Evolutionary conservation across 30 jellyfish, hydroid and myxozoan species (phyloP).

Genomic region (Aurelia coerulea): DNA sequence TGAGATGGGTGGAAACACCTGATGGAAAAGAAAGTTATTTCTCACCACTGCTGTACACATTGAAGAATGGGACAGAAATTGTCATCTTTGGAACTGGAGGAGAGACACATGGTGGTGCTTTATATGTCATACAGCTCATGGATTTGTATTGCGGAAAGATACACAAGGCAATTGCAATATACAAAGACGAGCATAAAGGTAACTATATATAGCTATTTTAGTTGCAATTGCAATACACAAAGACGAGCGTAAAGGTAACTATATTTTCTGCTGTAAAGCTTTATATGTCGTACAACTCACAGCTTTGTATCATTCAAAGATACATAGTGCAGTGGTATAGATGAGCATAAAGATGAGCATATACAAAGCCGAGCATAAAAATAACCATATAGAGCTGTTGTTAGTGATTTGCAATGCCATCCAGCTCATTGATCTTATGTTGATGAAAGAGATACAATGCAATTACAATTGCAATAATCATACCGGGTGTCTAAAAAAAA

Average conservation of each 20-base stretch:
- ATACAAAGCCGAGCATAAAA: no score
- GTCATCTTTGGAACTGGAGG: constrained; percentile 95
- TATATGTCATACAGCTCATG: constrained; percentile 71
- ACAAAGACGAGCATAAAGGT: constrained; percentile 44
- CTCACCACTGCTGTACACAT: constrained; percentile 86
- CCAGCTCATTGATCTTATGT: constrained; percentile 56
- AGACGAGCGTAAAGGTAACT: constrained; percentile 31
- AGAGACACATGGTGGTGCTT: constrained; percentile 88
- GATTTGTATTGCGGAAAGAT: constrained; percentile 71
- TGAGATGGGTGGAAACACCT: constrained; percentile 74
- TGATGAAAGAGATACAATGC: constrained; percentile 55
- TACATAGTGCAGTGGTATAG: no score
- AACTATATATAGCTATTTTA: constrained; percentile 5
- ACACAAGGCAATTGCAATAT: constrained; percentile 36
- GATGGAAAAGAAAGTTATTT: constrained; percentile 82
- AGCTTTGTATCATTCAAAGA: no score
- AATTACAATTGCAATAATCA: neutral
- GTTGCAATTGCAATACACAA: constrained; percentile 39
- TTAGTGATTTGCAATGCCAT: constrained; percentile 70
- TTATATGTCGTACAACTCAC: no score
- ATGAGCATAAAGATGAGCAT: no score
- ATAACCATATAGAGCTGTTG: neutral
- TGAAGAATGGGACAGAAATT: constrained; percentile 75
- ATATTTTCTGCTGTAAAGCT: no score
- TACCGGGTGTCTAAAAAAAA: no score